Percentiles rank a stretch among this genome's conserved stretches.
These are phyloP conservation scores for Heliconius sara DNA, from an alignment of 2,888 invertebrate genomes.

Conservation along the genomic window DNA sequence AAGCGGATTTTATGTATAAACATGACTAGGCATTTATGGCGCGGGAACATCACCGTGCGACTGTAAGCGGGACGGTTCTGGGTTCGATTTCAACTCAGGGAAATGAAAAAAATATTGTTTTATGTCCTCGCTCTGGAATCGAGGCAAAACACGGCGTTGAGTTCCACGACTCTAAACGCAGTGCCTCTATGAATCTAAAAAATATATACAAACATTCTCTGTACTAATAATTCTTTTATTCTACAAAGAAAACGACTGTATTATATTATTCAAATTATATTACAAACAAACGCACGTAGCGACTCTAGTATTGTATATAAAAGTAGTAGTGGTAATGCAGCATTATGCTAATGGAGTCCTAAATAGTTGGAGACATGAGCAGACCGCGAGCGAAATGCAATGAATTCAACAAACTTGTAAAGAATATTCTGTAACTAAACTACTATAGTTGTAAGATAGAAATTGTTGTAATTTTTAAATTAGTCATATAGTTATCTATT, in stretches of 20 bases:
- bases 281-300: slow-evolving; percentile 29
- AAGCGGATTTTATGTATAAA: too few relatives aligned
- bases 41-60: neutral
- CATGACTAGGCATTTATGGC: neutral
- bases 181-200: neutral
- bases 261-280: slow-evolving; percentile 27
- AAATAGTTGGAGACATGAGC: slow-evolving; percentile 77
- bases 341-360: slow-evolving; percentile 72
- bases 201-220: neutral
- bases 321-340: slow-evolving; percentile 58
- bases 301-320: slow-evolving; percentile 21
- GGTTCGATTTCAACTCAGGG: neutral
- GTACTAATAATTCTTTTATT: neutral
- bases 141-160: too few relatives aligned
- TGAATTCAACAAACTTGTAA: slow-evolving; percentile 60
- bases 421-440: slow-evolving; percentile 52
- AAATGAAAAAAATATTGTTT: neutral
- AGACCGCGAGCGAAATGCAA: slow-evolving; percentile 70
- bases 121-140: too few relatives aligned
- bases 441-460: neutral
- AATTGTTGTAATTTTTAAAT: neutral
- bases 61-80: neutral
- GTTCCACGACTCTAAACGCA: too few relatives aligned
- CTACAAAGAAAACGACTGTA: neutral
- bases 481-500: too few relatives aligned